phyloP scores from a whole-genome alignment of 2,888 invertebrate species.

The Cheilosia grossa region DNA sequence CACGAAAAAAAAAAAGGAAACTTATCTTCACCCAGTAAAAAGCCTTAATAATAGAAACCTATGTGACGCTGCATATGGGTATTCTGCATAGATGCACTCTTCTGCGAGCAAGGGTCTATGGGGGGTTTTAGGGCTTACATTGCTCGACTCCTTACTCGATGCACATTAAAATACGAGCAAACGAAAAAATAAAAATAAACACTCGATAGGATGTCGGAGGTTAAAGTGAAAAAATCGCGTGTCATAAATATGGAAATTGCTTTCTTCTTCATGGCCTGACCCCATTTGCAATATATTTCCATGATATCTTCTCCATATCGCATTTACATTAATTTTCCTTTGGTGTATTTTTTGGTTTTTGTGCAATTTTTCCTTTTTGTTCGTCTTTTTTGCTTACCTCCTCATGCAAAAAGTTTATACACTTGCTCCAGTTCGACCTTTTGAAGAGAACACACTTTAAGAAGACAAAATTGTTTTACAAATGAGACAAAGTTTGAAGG shows the following conservation, averaged over 20 bases:
- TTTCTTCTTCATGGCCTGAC: conserved; percentile 69
- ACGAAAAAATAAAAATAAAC: conserved; percentile 20
- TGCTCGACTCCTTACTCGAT: conserved; percentile 54
- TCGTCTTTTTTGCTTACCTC: not conserved
- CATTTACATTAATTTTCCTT: conserved; percentile 73
- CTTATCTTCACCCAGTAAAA: conserved; percentile 62
- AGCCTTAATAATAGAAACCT: conserved; percentile 47
- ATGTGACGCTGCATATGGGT: conserved; percentile 60
- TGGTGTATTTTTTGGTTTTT: conserved; percentile 52
- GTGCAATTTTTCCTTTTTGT: not conserved
- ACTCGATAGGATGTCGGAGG: not conserved
- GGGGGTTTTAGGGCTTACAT: conserved; percentile 46
- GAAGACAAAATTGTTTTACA: not conserved
- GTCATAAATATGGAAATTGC: conserved; percentile 75
- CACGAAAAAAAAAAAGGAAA: conserved; percentile 30
- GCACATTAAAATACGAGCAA: conserved; percentile 68
- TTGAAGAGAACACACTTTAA: conserved; percentile 14
- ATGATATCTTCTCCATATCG: conserved; percentile 74
- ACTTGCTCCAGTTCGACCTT: conserved; percentile 16
- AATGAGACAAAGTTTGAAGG: conserved; percentile 8
- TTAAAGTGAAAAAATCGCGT: conserved; percentile 68
- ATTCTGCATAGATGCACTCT: conserved; percentile 40
- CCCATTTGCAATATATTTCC: conserved; percentile 74
- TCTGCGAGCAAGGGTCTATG: conserved; percentile 12
- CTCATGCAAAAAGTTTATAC: conserved; percentile 19